Conservation (phyloP, 1,140 invertebrate genomes). For the Halictus rubicundus region DNA sequence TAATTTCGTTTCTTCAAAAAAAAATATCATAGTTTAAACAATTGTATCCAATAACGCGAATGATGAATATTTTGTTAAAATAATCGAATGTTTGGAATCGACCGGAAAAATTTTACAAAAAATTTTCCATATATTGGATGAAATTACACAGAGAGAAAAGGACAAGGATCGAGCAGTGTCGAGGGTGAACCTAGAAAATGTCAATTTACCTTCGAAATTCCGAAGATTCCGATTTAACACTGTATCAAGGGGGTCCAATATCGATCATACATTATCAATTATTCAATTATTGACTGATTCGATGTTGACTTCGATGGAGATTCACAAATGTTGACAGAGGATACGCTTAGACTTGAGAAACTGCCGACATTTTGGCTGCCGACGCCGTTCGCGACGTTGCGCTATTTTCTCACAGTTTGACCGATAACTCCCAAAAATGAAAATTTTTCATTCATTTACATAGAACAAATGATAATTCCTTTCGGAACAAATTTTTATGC, state of each 20-base stretch:
- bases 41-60: not conserved
- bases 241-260: constrained; percentile 30
- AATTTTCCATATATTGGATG: not conserved
- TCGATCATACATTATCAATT: constrained; percentile 43
- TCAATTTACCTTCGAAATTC: constrained; percentile 43
- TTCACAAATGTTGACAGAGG: constrained; percentile 67
- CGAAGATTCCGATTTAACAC: constrained; percentile 37
- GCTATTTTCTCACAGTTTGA: constrained; percentile 42
- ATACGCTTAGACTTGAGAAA: constrained; percentile 71
- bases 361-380: constrained; percentile 74
- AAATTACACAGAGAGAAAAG: constrained; percentile 30
- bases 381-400: constrained; percentile 68
- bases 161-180: constrained; percentile 21
- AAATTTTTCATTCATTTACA: not conserved
- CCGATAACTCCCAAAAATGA: not conserved
- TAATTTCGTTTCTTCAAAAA: constrained; percentile 5
- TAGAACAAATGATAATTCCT: constrained; percentile 4
- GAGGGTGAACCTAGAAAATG: constrained; percentile 42
- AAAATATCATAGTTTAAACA: not conserved
- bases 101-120: not conserved
- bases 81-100: not conserved
- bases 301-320: constrained; percentile 43
- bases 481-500: not conserved
- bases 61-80: not conserved
- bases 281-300: constrained; percentile 38